Evolutionary conservation across 2,113 vertebrate species (phyloP).

Genomic region (Uropsilus gracilis): DNA sequence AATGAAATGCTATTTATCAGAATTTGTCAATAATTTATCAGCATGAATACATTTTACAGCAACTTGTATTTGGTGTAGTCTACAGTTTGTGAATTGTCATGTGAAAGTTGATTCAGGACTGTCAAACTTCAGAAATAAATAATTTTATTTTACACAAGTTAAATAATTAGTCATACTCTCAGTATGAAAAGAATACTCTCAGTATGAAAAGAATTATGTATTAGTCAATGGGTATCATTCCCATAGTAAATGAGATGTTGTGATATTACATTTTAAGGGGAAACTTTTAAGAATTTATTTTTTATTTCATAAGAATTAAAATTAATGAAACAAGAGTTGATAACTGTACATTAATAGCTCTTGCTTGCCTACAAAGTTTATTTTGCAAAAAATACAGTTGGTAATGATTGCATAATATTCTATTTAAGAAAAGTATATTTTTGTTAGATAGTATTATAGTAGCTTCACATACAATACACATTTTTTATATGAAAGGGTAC

Average conservation of each 20-base stretch:
- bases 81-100: background rate
- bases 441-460: background rate
- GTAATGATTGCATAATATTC: background rate
- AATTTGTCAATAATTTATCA: background rate
- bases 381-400: background rate
- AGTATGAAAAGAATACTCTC: constrained; percentile 43
- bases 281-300: constrained; percentile 47
- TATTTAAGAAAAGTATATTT: background rate
- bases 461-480: background rate
- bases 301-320: background rate
- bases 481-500: too few relatives aligned
- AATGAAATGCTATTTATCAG: background rate
- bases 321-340: background rate
- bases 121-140: constrained; percentile 27
- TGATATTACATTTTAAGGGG: constrained; percentile 36
- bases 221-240: constrained; percentile 56
- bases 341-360: background rate
- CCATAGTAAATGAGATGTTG: constrained; percentile 29
- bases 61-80: background rate
- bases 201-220: constrained; percentile 49
- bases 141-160: constrained; percentile 36
- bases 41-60: background rate
- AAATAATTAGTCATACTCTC: background rate
- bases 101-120: constrained; percentile 5
- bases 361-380: background rate